These are phyloP conservation scores for Dexiosoma caninum DNA, from an alignment of 2,888 invertebrate genomes.

Conservation along the genomic window DNA sequence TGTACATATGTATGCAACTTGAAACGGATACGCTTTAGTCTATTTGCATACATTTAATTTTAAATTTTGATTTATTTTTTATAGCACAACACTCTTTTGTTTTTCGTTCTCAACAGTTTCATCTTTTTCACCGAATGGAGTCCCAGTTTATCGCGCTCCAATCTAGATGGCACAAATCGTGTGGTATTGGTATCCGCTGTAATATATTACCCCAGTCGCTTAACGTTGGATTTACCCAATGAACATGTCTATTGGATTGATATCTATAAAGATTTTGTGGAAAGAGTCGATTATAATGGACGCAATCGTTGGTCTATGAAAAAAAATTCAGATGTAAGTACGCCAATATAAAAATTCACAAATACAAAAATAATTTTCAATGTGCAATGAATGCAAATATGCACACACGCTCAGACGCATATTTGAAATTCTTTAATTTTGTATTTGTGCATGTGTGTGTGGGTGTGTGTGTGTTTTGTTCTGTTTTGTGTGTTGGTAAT, in stretches of 20 bases:
- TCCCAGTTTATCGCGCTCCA: constrained; percentile 81
- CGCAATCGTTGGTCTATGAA: constrained; percentile 79
- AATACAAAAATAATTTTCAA: not conserved
- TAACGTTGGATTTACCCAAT: constrained; percentile 85
- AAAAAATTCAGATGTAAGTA: constrained; percentile 73
- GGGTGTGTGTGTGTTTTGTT: not conserved
- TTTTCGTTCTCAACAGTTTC: constrained; percentile 77
- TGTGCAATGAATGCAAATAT: not conserved
- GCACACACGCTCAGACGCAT: not conserved
- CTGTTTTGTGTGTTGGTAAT: not conserved
- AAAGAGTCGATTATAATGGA: constrained; percentile 88
- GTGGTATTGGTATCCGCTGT: constrained; percentile 82
- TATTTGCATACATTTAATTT: constrained; percentile 20
- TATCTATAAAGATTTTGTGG: constrained; percentile 87
- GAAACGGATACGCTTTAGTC: constrained; percentile 16
- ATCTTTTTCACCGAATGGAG: constrained; percentile 90
- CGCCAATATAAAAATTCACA: constrained; percentile 33
- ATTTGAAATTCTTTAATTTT: not conserved
- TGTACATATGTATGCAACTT: constrained; percentile 3
- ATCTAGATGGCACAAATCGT: constrained; percentile 82
- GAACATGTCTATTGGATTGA: constrained; percentile 89
- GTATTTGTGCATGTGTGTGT: too few species aligned
- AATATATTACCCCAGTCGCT: constrained; percentile 87
- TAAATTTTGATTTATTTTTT: constrained; percentile 12
- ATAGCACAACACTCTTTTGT: not conserved